Conservation (phyloP, 2,888 invertebrate species). For the Ptychoptera albimana region DNA sequence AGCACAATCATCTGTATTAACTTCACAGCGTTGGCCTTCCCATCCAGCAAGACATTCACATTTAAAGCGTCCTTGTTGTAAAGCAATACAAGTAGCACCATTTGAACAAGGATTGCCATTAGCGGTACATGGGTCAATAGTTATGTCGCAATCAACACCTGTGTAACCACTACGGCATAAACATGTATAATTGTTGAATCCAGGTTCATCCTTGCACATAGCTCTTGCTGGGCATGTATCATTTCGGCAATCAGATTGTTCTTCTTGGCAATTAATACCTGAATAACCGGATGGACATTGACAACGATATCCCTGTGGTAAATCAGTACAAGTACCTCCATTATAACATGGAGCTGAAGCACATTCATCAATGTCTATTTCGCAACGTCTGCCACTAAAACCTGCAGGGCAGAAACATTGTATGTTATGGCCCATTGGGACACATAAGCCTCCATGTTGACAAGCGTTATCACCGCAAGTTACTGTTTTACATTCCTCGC, state of each 20-base stretch:
- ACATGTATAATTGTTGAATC: conserved; percentile 77
- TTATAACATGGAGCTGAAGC: conserved; percentile 89
- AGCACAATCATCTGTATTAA: conserved; percentile 85
- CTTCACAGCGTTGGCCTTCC: conserved; percentile 91
- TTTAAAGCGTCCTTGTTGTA: conserved; percentile 82
- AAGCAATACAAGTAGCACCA: conserved; percentile 73
- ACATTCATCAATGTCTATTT: conserved; percentile 90
- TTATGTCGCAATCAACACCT: conserved; percentile 79
- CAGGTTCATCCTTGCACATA: conserved; percentile 93
- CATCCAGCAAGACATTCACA: conserved; percentile 95
- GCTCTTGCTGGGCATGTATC: conserved; percentile 90
- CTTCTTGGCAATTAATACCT: conserved; percentile 91
- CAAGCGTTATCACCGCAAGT: conserved; percentile 78
- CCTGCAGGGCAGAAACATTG: conserved; percentile 91
- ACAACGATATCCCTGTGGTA: conserved; percentile 84
- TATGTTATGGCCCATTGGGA: conserved; percentile 74
- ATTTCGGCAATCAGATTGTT: conserved; percentile 72
- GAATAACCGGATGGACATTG: conserved; percentile 74
- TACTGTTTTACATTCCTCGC: conserved; percentile 75
- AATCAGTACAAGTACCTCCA: conserved; percentile 78
- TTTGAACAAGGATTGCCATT: conserved; percentile 85
- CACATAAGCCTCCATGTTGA: conserved; percentile 80
- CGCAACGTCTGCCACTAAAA: conserved; percentile 83
- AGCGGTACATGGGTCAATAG: conserved; percentile 79
- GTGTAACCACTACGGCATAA: conserved; percentile 90